Conservation (phyloP, 2,113 vertebrate genomes). For the Gavia stellata region DNA sequence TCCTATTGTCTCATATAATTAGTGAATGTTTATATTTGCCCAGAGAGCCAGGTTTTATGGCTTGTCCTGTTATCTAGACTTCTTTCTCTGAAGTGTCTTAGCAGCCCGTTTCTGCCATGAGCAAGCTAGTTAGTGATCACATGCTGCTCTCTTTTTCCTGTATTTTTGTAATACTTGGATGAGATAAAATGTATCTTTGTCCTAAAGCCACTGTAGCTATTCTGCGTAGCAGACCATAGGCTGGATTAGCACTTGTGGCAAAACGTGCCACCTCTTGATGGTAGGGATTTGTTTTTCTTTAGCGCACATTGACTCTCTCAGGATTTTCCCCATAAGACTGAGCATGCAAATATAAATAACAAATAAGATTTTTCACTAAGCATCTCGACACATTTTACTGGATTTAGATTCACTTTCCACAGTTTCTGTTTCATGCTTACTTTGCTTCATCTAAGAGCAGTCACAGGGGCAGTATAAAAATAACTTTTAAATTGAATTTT, state of each 20-base stretch:
- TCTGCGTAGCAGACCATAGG: neutral
- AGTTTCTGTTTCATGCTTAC: conserved; percentile 35
- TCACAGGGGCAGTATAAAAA: conserved; percentile 34
- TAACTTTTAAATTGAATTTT: conserved; percentile 57
- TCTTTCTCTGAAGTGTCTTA: neutral
- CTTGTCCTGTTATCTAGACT: neutral
- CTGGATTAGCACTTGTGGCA: neutral
- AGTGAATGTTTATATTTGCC: neutral
- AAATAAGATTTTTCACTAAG: conserved; percentile 48
- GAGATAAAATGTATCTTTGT: neutral
- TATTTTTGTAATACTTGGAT: neutral
- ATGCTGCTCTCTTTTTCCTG: neutral
- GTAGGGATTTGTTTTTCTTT: neutral
- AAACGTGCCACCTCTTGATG: neutral
- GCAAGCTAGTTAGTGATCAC: neutral
- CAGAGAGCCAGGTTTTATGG: neutral
- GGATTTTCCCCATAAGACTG: neutral
- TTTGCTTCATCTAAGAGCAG: conserved; percentile 37
- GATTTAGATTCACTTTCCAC: conserved; percentile 10
- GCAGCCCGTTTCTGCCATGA: neutral
- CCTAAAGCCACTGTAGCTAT: neutral
- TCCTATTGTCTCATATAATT: neutral
- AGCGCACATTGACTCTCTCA: neutral
- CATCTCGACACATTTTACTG: conserved; percentile 33
- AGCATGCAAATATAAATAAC: conserved; percentile 30